Base-by-base conservation (phyloP, 1,140 invertebrate species). In the Drosophila subobscura region DNA sequence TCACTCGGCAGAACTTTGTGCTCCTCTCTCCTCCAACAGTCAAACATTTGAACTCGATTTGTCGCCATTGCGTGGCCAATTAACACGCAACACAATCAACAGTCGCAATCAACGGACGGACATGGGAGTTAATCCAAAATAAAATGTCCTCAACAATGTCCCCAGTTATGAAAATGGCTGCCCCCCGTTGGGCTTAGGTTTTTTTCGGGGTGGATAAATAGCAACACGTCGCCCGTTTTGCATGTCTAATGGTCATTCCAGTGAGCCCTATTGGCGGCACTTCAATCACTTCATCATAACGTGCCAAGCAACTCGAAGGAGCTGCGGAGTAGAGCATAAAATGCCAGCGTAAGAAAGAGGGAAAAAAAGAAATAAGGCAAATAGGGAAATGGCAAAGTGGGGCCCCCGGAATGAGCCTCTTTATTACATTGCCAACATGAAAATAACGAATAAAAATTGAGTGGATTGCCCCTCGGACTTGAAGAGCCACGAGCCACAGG, bases 281-380 rank as follows among this genome's bases (percentile, higher is more conserved):
- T 88, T 86, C 81, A 86, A 86, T 88, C 81, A 81, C 83, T 86
- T 88, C 81, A 88, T 86, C 74, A 86, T 81, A 77, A 79, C 64
- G 64, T 64, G 4, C 42, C 58, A 63, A 6, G 25, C 5, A 6
- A 4, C 33, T 10, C 29, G 33, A n/a, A 8, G 47, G 25, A 14
- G 12, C 33, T 27, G 25, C n/a, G 6, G n/a, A 50, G 29, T 16
- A 22, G 58, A 42, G 44, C 45, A 40, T 46, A 46, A 46, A 46
- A 46, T 20, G 44, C 44, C 44, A 16, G 14, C n/a, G n/a, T n/a
- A n/a, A 45, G 16, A 16, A 5, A 16, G 10, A 40, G 59, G 23
- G 40, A 41, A 68, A 49, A 67, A 68, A 55, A 68, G 42, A 40
- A 37, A 49, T 42, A 20, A 29, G 33, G 29, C 33, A 52, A 52